Evolutionary conservation across 2,888 invertebrate genomes (phyloP), one percentile per base, ranked within the genome.

Genomic region (Galerucella calmariensis): DNA sequence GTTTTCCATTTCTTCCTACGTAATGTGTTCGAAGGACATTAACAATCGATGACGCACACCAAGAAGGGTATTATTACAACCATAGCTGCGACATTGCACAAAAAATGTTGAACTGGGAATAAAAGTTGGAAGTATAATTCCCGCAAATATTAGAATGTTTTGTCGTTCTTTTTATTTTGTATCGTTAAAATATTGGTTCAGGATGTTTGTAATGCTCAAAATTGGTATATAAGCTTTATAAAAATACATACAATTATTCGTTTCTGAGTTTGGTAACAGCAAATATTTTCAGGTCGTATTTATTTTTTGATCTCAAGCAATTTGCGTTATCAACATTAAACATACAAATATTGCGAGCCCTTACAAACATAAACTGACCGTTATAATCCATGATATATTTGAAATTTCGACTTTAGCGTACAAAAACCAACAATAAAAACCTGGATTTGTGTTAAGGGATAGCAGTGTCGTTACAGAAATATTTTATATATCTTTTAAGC

Each of bases 321-420:
- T 56, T 56, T 56, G 16, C 71, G 74, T 77, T 77, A 77, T 77
- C 77, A 72, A 72, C 65, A 66, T 48, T 44, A 58, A 63, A 73
- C 76, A 78, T 78, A 74, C 77, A 76, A 74, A 76, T 76, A 70
- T 75, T 71, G 75, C 70, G 74, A 67, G 35, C 77, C 68, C 74
- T 51, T 53, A 71, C 74, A 73, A 74, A 63, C 71, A 73, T 67
- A 68, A 73, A 76, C 71, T 68, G 71, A 67, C 75, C 46, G 69
- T 75, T 74, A 78, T 75, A 76, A 76, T 74, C 72, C 70, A 35
- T 75, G 70, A 77, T 77, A 74, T 75, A 77, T 75, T 62, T 44
- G 53, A 66, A 71, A 69, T 74, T 75, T 69, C 67, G 74, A 58
- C 75, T 51, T 63, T 56, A 70, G 69, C 72, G 67, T 51, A 63